Evolutionary conservation across 2,888 invertebrate species (phyloP).

Genomic region (Noctua pronuba): DNA sequence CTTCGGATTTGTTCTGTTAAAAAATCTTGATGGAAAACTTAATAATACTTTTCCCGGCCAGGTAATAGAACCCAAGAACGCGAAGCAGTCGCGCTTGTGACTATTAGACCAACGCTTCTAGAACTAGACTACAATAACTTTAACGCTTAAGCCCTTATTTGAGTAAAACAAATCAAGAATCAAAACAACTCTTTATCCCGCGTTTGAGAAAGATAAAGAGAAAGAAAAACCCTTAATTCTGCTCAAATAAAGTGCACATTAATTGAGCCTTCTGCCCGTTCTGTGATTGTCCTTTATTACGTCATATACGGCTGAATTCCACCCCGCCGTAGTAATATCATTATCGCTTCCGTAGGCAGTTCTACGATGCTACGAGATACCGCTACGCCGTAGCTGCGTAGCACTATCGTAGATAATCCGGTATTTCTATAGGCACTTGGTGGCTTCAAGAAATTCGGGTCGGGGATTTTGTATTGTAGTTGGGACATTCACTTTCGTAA

Average conservation of each 20-base stretch:
- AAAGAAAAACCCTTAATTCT: background rate
- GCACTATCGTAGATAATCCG: slow-evolving; percentile 53
- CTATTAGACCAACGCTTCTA: background rate
- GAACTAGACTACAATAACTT: too few relatives aligned
- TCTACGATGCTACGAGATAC: slow-evolving; percentile 64
- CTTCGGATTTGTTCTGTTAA: background rate
- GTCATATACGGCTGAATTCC: slow-evolving; percentile 47
- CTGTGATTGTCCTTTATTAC: slow-evolving; percentile 23
- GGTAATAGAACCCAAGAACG: background rate
- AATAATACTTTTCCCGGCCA: background rate
- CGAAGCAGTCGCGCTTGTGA: background rate
- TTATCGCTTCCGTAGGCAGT: slow-evolving; percentile 62
- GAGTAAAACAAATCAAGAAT: background rate
- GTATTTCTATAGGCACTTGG: slow-evolving; percentile 44
- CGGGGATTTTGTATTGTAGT: slow-evolving; percentile 23
- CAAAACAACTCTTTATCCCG: background rate
- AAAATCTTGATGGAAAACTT: background rate
- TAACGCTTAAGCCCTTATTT: background rate
- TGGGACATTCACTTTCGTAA: background rate
- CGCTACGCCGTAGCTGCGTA: slow-evolving; percentile 67
- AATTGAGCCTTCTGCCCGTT: slow-evolving; percentile 19
- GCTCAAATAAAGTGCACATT: background rate
- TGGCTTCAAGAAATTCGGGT: slow-evolving; percentile 41
- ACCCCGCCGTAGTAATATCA: slow-evolving; percentile 55
- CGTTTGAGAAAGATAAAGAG: background rate